phyloP scores from a whole-genome alignment of 2,797 vertebrate genomes.

The Alosa sapidissima region DNA sequence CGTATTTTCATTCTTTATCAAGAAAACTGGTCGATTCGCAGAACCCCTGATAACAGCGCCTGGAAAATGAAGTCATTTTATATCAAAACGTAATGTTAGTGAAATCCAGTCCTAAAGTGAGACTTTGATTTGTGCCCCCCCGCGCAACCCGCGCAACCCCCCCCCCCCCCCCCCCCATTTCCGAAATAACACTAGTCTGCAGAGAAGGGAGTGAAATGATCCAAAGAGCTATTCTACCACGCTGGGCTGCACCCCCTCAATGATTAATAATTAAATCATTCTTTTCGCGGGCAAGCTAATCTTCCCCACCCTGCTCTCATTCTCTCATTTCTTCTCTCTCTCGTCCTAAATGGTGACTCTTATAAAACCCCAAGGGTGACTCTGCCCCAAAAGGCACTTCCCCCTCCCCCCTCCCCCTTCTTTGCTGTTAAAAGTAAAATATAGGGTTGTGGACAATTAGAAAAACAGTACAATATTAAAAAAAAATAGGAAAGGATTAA shows the following conservation, averaged over 20 bases:
- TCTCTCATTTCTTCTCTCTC: not conserved
- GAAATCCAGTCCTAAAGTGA: constrained; percentile 29
- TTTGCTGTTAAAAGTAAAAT: not conserved
- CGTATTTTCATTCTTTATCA: not conserved
- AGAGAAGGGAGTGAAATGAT: constrained; percentile 40
- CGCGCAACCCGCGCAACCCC: not conserved
- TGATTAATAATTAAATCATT: constrained; percentile 43
- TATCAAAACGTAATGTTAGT: not conserved
- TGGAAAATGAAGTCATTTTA: constrained; percentile 1
- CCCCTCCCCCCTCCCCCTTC: not conserved
- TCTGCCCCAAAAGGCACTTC: not conserved
- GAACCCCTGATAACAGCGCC: not conserved
- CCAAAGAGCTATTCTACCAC: constrained; percentile 31
- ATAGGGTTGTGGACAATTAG: not conserved
- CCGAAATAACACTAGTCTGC: constrained; percentile 15
- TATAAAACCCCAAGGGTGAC: not conserved
- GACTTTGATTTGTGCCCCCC: constrained; percentile 8
- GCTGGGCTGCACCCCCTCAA: constrained; percentile 31
- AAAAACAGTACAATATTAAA: not conserved
- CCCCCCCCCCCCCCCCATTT: not conserved
- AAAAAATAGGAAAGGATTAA: not conserved
- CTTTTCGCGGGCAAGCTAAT: constrained; percentile 35
- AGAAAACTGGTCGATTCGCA: not conserved
- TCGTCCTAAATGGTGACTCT: constrained; percentile 8
- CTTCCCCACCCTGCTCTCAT: constrained; percentile 19